These are phyloP conservation scores for Austrolebias charrua DNA, from an alignment of 2,797 vertebrate genomes.

Conservation along the genomic window DNA sequence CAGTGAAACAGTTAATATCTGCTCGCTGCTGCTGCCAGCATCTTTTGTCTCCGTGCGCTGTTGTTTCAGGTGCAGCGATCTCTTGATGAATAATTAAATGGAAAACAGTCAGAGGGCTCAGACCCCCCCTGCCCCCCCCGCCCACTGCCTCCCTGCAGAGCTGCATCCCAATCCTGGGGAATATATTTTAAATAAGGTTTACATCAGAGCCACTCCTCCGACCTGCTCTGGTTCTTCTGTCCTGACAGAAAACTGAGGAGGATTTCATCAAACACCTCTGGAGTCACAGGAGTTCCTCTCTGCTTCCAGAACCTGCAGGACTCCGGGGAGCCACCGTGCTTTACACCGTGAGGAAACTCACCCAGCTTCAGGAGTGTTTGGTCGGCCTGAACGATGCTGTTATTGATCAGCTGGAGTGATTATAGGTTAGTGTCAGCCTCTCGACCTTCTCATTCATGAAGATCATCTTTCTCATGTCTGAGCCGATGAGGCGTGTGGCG, in stretches of 20 bases:
- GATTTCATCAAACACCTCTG: slow-evolving; percentile 32
- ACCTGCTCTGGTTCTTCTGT: neutral
- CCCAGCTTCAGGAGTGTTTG: neutral
- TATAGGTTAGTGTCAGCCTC: slow-evolving; percentile 13
- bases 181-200: slow-evolving; percentile 9
- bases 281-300: slow-evolving; percentile 13
- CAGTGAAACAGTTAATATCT: slow-evolving; percentile 20
- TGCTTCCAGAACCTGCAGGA: slow-evolving; percentile 7
- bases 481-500: neutral
- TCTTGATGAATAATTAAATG: slow-evolving; percentile 77
- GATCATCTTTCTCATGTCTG: slow-evolving; percentile 34
- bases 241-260: neutral
- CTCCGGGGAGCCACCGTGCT: neutral
- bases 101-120: slow-evolving; percentile 40
- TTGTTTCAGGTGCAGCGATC: slow-evolving; percentile 69
- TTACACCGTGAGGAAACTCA: neutral
- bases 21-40: slow-evolving; percentile 11
- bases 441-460: slow-evolving; percentile 4
- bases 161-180: slow-evolving; percentile 17
- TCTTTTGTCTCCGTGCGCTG: slow-evolving; percentile 43
- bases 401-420: slow-evolving; percentile 28
- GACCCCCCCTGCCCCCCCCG: neutral
- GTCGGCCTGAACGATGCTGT: neutral
- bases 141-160: slow-evolving; percentile 20
- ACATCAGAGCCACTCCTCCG: slow-evolving; percentile 43